phyloP scores from a whole-genome alignment of 1,140 invertebrate species.

The Zaprionus vittiger region DNA sequence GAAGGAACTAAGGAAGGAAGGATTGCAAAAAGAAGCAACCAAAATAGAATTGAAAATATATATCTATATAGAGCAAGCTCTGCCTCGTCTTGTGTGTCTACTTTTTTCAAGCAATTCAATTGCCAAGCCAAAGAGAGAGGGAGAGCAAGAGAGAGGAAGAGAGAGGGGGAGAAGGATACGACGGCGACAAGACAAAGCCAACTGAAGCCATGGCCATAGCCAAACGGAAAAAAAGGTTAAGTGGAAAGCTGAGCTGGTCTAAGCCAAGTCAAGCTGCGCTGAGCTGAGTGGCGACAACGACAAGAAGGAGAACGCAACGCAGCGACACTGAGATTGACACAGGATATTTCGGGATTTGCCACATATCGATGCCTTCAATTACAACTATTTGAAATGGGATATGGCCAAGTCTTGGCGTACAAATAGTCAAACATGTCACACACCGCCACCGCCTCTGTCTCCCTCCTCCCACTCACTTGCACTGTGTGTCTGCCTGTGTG shows the following conservation, averaged over 20 bases:
- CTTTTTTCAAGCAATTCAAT: constrained; percentile 68
- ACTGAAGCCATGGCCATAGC: constrained; percentile 61
- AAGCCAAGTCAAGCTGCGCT: constrained; percentile 26
- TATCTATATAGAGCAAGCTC: neutral
- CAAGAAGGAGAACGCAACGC: neutral
- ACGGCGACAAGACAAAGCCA: constrained; percentile 66
- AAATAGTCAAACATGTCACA: neutral
- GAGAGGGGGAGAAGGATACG: constrained; percentile 34
- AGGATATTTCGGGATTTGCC: constrained; percentile 71
- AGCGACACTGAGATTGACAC: constrained; percentile 54
- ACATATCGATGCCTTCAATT: constrained; percentile 66
- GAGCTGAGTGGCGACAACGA: constrained; percentile 17
- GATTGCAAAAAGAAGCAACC: constrained; percentile 13
- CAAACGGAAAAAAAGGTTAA: constrained; percentile 72
- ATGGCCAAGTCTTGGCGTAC: constrained; percentile 15
- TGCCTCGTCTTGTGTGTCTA: constrained; percentile 28
- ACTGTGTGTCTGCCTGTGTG: neutral
- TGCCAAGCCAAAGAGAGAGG: constrained; percentile 66
- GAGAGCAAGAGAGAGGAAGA: constrained; percentile 62
- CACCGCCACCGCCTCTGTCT: neutral
- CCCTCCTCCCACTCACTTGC: neutral
- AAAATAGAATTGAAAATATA: constrained; percentile 27
- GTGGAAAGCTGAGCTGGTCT: constrained; percentile 72
- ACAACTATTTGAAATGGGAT: constrained; percentile 74
- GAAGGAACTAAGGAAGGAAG: constrained; percentile 22